Percentiles rank a stretch among this genome's conserved stretches.
phyloP scores from a whole-genome alignment of 1,140 invertebrate species.

The Formica selysi region DNA sequence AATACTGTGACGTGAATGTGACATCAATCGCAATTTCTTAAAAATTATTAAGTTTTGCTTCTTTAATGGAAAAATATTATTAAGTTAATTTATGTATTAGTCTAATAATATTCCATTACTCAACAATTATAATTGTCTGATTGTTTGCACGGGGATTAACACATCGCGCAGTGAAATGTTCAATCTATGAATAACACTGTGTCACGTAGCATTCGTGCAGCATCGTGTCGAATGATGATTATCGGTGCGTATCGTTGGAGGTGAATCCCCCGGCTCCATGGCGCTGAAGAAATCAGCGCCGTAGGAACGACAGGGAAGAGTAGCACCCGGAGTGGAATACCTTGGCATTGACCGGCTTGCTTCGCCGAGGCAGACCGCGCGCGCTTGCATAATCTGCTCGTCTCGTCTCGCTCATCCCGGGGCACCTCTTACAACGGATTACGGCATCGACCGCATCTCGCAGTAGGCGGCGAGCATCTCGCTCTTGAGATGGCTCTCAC shows the following conservation, averaged over 20 bases:
- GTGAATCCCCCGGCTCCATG: conserved; percentile 21
- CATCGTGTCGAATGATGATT: conserved; percentile 5
- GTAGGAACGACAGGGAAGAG: conserved; percentile 65
- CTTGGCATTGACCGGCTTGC: conserved; percentile 86
- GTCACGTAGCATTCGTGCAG: conserved; percentile 8
- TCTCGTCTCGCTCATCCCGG: conserved; percentile 85
- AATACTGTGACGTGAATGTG: background rate
- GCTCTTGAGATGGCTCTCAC: conserved; percentile 19
- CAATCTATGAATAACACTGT: background rate
- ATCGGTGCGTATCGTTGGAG: background rate
- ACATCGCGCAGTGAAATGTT: background rate
- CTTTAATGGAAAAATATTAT: background rate
- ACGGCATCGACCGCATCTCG: conserved; percentile 60
- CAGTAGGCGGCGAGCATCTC: conserved; percentile 27
- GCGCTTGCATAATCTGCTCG: conserved; percentile 84
- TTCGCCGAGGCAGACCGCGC: conserved; percentile 79
- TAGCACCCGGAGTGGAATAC: conserved; percentile 78
- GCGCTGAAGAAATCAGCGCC: conserved; percentile 35
- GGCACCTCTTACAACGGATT: conserved; percentile 61
- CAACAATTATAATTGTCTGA: background rate
- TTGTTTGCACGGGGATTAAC: background rate
- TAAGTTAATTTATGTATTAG: background rate
- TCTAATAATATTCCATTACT: background rate
- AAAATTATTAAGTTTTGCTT: background rate
- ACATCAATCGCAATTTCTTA: background rate